Percentiles rank a stretch among this genome's conserved stretches.
Conservation (phyloP, 2,113 vertebrate species). For the Periophthalmodon schlosseri region DNA sequence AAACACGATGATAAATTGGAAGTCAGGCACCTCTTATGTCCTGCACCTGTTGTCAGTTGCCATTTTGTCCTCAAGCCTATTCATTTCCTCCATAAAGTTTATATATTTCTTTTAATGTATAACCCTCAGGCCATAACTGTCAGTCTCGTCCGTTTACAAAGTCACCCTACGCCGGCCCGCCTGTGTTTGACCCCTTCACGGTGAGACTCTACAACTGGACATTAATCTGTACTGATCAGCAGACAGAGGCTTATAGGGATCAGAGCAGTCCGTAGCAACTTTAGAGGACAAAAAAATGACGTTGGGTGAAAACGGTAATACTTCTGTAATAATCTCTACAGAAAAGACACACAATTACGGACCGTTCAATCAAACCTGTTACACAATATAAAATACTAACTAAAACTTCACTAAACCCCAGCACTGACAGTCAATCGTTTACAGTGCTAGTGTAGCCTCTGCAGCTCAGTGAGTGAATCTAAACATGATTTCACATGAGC, state of each 20-base stretch:
- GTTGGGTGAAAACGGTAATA: slow-evolving; percentile 3
- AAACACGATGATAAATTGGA: slow-evolving; percentile 51
- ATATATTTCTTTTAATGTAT: slow-evolving; percentile 21
- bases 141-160: slow-evolving; percentile 32
- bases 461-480: no score
- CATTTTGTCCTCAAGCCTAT: slow-evolving; percentile 30
- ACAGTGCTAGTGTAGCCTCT: no score
- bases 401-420: no score
- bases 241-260: slow-evolving; percentile 52
- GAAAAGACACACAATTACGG: no score
- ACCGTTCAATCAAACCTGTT: no score
- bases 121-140: slow-evolving; percentile 18
- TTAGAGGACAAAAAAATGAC: slow-evolving; percentile 13
- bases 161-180: slow-evolving; percentile 24
- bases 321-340: slow-evolving; percentile 1
- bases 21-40: slow-evolving; percentile 37
- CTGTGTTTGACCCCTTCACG: slow-evolving; percentile 41
- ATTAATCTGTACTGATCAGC: slow-evolving; percentile 61
- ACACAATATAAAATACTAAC: no score
- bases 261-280: slow-evolving; percentile 32
- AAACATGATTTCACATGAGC: no score
- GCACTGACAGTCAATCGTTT: no score
- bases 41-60: slow-evolving; percentile 28
- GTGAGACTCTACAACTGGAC: slow-evolving; percentile 46
- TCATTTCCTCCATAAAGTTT: slow-evolving; percentile 35